Base-by-base conservation (phyloP, 2,888 invertebrate species). In the Stenurella melanura region DNA sequence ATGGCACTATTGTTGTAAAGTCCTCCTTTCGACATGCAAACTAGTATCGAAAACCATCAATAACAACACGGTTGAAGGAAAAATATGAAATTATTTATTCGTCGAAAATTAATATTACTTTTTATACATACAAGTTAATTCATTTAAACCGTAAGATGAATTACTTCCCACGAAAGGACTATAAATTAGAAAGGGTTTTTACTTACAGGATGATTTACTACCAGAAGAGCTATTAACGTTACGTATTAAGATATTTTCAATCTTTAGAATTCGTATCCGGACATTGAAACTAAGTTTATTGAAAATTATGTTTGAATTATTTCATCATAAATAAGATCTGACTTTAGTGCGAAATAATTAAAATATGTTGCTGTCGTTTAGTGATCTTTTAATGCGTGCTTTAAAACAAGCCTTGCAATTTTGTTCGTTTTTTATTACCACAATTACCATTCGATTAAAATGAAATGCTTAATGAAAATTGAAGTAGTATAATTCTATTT, bases 281-380 rank as follows among this genome's bases (percentile, higher is more conserved):
- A 18, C 42, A 64, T 64, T 64, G 19, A 42, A 64, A 11, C 42
- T 64, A 63, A 42, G 64, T 64, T 64, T 64, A 64, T 64, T 64
- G 64, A 64, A 64, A 64, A 64, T 9, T 64, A 64, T 42, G 12
- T 64, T 64, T 64, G 64, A 64, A 42, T 64, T 64, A 64, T 64
- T 18, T 17, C 11, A 18, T 9, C 42, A 64, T 64, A 64, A 64
- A 64, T 64, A 64, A 64, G 42, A 5, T 7, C 17, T 18, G 64
- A 64, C 64, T 64, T 64, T 42, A 64, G 42, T 64, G 64, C 42
- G 12, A 64, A 38, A 64, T 64, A 64, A 64, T 64, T 42, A 42
- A 30, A 64, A 64, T 64, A 7, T 64, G 64, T 42, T 6, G 19
- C 42, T 38, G 38, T 19, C 34, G 11, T 42, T 64, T 64, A 64